Percentiles rank a stretch among this genome's conserved stretches.
phyloP scores from a whole-genome alignment of 1,140 invertebrate species.

The Cotesia glomerata region DNA sequence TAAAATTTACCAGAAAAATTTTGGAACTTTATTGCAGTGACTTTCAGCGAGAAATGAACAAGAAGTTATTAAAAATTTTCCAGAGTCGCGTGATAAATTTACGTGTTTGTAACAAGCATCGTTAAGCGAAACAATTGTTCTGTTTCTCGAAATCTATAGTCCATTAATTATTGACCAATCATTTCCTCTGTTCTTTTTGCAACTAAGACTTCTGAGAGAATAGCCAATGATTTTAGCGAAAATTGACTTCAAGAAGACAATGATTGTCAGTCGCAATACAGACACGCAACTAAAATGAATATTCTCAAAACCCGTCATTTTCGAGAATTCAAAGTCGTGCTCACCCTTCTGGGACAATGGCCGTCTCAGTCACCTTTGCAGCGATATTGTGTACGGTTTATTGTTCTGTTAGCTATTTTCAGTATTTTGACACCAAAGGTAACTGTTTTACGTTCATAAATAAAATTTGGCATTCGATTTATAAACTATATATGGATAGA shows the following conservation, averaged over 20 bases:
- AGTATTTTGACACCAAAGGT: constrained; percentile 13
- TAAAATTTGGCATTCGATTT: background rate
- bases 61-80: too few relatives aligned
- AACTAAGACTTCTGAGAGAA: too few relatives aligned
- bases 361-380: constrained; percentile 2
- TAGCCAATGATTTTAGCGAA: background rate
- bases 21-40: too few relatives aligned
- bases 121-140: too few relatives aligned
- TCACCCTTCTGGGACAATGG: constrained; percentile 20
- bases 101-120: too few relatives aligned
- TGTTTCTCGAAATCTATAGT: too few relatives aligned
- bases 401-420: background rate
- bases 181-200: too few relatives aligned
- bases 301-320: background rate
- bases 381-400: background rate
- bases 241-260: background rate
- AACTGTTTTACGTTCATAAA: background rate
- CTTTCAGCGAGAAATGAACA: too few relatives aligned
- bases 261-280: background rate
- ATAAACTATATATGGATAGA: background rate
- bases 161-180: too few relatives aligned
- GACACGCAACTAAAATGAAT: background rate
- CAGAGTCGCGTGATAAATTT: too few relatives aligned
- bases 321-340: background rate
- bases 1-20: too few relatives aligned